phyloP scores from a whole-genome alignment of 1,140 invertebrate species.

The Calephelis nemesis region DNA sequence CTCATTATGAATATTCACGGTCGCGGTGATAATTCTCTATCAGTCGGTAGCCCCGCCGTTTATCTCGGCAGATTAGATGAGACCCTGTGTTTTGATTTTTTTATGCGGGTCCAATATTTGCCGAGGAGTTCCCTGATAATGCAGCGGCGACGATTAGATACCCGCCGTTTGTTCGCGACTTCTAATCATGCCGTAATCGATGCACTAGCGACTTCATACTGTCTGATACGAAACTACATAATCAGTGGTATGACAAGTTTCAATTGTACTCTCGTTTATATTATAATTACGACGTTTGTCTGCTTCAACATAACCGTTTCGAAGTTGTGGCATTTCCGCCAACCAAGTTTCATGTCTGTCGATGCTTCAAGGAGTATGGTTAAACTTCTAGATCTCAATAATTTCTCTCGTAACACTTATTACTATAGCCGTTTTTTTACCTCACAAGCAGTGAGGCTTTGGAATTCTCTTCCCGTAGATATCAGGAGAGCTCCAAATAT shows the following conservation, averaged over 20 bases:
- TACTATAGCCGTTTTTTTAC: too few species aligned
- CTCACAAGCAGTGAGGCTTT: too few species aligned
- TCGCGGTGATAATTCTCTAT: conserved; percentile 76
- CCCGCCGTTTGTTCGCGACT: conserved; percentile 37
- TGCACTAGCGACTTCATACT: conserved; percentile 26
- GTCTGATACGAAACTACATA: not conserved
- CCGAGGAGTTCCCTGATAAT: conserved; percentile 77
- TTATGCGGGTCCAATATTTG: conserved; percentile 72
- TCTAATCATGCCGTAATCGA: conserved; percentile 43
- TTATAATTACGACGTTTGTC: too few species aligned
- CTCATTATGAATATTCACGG: conserved; percentile 78
- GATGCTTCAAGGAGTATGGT: too few species aligned
- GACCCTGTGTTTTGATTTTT: conserved; percentile 77
- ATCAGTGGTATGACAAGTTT: not conserved
- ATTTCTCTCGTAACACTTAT: too few species aligned
- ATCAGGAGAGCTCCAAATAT: too few species aligned
- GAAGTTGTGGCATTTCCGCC: too few species aligned
- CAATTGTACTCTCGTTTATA: not conserved
- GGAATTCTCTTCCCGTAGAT: too few species aligned
- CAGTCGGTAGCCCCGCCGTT: conserved; percentile 74
- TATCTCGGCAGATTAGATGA: conserved; percentile 78
- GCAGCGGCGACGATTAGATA: conserved; percentile 63
- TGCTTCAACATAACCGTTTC: too few species aligned
- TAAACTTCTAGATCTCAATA: too few species aligned
- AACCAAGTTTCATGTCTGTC: too few species aligned